phyloP scores from a whole-genome alignment of 2,113 vertebrate species.

The Apus apus region DNA sequence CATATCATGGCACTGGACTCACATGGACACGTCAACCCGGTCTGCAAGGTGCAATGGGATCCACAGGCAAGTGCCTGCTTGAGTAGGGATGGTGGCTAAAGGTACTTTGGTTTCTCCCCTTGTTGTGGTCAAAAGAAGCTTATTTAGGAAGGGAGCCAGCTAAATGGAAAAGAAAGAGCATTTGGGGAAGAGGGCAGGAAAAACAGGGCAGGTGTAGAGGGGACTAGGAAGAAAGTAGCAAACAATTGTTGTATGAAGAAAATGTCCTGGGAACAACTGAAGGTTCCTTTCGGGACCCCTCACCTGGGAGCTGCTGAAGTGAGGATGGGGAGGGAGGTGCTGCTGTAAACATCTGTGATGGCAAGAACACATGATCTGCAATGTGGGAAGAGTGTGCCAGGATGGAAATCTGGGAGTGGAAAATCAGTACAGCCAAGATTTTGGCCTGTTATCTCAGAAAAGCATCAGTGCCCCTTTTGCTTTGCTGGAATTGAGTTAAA shows the following conservation, averaged over 20 bases:
- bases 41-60: not conserved
- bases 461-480: not conserved
- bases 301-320: accelerated
- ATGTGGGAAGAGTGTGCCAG: not conserved
- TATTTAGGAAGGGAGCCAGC: not conserved
- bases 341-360: accelerated
- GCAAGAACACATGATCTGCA: accelerated
- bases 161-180: not conserved
- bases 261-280: not conserved
- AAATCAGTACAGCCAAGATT: not conserved
- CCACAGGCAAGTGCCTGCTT: not conserved
- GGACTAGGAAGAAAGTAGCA: not conserved
- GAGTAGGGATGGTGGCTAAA: not conserved
- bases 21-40: accelerated
- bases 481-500: not conserved
- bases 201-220: not conserved
- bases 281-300: not conserved
- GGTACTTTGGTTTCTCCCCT: not conserved
- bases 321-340: not conserved
- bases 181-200: not conserved
- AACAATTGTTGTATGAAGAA: not conserved
- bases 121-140: not conserved
- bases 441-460: not conserved
- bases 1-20: accelerated
- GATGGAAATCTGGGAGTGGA: not conserved